A percentile compares a stretch with the other conserved stretches of the same genome.
These are phyloP conservation scores for Passer domesticus DNA, from an alignment of 2,113 vertebrate genomes.

Conservation along the genomic window DNA sequence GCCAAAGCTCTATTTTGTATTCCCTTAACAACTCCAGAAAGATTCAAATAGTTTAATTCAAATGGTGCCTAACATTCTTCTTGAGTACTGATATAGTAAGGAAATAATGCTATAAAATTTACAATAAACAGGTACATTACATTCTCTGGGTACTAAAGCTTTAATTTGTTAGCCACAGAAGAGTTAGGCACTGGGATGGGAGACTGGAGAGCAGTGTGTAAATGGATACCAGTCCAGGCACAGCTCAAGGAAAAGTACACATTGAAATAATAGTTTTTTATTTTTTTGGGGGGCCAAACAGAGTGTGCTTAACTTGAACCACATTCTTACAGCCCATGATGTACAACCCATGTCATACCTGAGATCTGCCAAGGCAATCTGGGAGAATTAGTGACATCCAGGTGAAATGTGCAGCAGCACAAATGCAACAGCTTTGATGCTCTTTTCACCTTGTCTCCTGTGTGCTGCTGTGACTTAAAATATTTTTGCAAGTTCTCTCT, in stretches of 20 bases:
- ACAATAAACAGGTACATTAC: neutral
- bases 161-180: neutral
- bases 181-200: neutral
- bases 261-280: neutral
- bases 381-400: neutral
- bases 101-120: neutral
- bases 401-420: neutral
- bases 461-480: neutral
- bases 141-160: neutral
- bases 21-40: slow-evolving; percentile 16
- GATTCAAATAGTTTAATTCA: neutral
- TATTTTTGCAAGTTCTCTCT: neutral
- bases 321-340: neutral
- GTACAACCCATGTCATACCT: neutral
- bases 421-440: neutral
- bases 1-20: neutral
- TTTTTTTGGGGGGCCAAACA: neutral
- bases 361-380: neutral
- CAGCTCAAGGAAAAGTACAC: neutral
- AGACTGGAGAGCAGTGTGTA: neutral
- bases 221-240: neutral
- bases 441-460: neutral
- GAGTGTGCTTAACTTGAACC: neutral
- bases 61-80: slow-evolving; percentile 6
- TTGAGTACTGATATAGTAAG: neutral